Base-by-base conservation (phyloP, 2,113 vertebrate species). In the Myotis lucifugus region DNA sequence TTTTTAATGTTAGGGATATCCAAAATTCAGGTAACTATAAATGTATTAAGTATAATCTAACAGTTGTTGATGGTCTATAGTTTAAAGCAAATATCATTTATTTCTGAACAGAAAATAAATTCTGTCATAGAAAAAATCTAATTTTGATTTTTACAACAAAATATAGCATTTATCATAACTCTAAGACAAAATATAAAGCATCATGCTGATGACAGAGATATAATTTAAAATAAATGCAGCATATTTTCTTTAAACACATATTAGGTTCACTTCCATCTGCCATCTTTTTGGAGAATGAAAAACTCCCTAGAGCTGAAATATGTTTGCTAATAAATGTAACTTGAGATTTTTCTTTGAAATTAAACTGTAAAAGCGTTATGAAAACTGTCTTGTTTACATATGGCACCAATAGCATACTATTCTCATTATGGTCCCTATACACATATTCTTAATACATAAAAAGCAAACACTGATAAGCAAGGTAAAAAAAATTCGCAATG, bases 281-380 rank as follows among this genome's bases (percentile, higher is more conserved):
- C 92, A 95, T 92, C 69, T 81, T 96, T 95, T 59, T 69, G 17
- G 52, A 95, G 64, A 52, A 96, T 17, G 46, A 90, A 93, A 94
- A 95, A 37, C n/a, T 89, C 29, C 77, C 70, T 40, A 67, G 66
- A 67, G 70, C 34, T 88, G 56, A 95, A 97, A 96, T 93, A 95
- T 69, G 91, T 91, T 95, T 86, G 40, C 50, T 96, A 95, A 96
- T 85, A 96, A 96, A 94, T 56, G 74, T 76, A 97, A 94, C 72
- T 89, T 87, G 52, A 94, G 87, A 74, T 83, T 93, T 84, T 86
- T 87, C 91, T 89, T 89, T 85, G 67, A 93, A 95, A 91, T 95
- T 90, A 88, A 94, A 87, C 67, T 74, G 74, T 37, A 88, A 82
- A 94, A 70, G 56, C 72, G 72, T 96, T 88, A 94, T 27, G 27